Conservation (phyloP, 2,797 vertebrate genomes). For the Esox masquinongy region DNA sequence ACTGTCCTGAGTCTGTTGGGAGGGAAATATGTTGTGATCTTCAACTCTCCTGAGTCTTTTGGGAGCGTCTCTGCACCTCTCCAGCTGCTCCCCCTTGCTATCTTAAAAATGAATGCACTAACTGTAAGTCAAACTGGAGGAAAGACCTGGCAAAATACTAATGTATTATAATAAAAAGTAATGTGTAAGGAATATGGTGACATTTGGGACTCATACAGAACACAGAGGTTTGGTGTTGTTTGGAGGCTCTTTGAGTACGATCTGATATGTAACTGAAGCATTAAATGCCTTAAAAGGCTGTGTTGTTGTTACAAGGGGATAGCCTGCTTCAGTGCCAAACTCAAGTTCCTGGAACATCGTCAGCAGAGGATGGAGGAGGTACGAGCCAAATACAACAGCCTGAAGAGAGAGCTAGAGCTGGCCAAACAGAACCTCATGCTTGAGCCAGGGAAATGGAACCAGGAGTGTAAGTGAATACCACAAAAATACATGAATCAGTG, state of each 20-base stretch:
- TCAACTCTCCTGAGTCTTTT: too few relatives aligned
- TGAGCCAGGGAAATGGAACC: constrained; percentile 86
- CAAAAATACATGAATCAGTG: neutral
- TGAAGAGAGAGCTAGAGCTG: constrained; percentile 87
- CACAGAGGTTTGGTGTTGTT: constrained; percentile 11
- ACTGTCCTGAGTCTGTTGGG: too few relatives aligned
- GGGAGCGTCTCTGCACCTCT: too few relatives aligned
- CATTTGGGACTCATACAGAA: neutral
- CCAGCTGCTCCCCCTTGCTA: too few relatives aligned
- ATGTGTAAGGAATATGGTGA: too few relatives aligned
- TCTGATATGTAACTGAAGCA: constrained; percentile 26
- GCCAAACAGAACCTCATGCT: constrained; percentile 87
- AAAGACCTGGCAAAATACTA: too few relatives aligned
- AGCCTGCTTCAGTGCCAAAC: constrained; percentile 87
- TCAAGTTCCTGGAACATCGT: constrained; percentile 87
- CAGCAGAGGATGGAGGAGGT: constrained; percentile 88
- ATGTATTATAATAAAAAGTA: too few relatives aligned
- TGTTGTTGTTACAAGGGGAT: constrained; percentile 72
- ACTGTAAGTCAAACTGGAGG: too few relatives aligned
- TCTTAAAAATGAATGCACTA: too few relatives aligned
- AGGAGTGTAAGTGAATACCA: constrained; percentile 82
- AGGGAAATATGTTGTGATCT: too few relatives aligned
- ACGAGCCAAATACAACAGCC: constrained; percentile 83
- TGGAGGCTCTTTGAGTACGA: constrained; percentile 26
- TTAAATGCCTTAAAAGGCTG: constrained; percentile 16